These are phyloP conservation scores for Bombus soroeensis DNA, from an alignment of 1,140 invertebrate genomes.

Conservation along the genomic window DNA sequence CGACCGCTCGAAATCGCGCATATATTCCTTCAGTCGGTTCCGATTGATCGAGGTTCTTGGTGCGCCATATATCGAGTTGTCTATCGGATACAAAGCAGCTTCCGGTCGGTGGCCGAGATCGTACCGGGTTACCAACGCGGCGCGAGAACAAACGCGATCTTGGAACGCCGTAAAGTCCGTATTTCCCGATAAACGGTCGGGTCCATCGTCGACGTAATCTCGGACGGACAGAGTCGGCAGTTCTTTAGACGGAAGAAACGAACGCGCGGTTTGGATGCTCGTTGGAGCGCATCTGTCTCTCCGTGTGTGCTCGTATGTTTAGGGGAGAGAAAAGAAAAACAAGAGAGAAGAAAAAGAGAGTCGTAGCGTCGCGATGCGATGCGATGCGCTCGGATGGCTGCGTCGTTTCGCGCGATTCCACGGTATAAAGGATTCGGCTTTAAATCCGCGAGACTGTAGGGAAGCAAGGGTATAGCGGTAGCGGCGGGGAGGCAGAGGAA, in stretches of 20 bases:
- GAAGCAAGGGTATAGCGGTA: background rate
- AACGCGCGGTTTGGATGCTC: background rate
- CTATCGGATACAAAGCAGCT: no score
- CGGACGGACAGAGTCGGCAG: background rate
- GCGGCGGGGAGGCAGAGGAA: background rate
- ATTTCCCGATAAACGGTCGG: background rate
- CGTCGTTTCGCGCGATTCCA: constrained; percentile 50
- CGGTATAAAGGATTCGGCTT: constrained; percentile 61
- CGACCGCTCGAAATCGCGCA: accelerated
- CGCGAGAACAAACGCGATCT: background rate
- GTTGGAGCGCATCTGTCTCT: background rate
- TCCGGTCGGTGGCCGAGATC: background rate
- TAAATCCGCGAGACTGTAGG: constrained; percentile 52
- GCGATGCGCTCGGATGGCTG: constrained; percentile 35
- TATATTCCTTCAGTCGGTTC: no score
- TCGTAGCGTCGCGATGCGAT: constrained; percentile 33
- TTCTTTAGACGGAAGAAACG: background rate
- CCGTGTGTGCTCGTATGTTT: background rate
- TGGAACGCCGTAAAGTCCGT: background rate
- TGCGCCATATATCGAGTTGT: background rate
- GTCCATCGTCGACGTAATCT: background rate
- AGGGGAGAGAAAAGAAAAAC: background rate
- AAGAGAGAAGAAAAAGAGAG: background rate
- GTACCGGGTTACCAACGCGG: background rate
- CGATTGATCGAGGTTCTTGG: no score